Base-by-base conservation (phyloP, 2,797 vertebrate species). In the Schizopygopsis pylzovi region DNA sequence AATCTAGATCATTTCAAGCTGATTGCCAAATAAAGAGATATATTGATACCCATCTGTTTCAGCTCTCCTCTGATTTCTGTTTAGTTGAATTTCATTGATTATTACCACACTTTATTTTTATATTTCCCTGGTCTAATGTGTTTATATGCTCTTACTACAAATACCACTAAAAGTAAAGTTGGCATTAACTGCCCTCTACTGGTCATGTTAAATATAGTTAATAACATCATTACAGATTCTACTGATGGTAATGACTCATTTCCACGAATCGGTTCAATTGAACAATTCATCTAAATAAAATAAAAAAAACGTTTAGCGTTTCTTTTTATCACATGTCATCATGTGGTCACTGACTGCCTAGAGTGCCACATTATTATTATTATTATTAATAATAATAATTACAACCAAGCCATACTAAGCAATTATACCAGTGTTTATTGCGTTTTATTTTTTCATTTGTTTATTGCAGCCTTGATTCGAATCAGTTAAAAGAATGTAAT, bases 11-110 rank as follows among this genome's bases (percentile, higher is more conserved):
- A 95, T 95, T 94, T 96, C 93, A 95, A 95, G 95, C 94, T 96
- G 95, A 95, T 96, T 95, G 94, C 95, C 95, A 95, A 96, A 96
- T 95, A 95, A 96, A 95, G 95, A 95, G 89, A 88, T 90, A 89
- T 89, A 90, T 89, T 90, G 88, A 89, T 90, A 86, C 86, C 85
- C 63, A 91, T 80, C 59, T 73, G 63, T 82, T 86, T 90, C 83
- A 86, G 13, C 1, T 79, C 85, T 79, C 90, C 63, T 85, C 22
- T 79, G 12, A 85, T 70, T 76, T 81, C 22, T 61, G 3, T 67
- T 18, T 43, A 41, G 45, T 63, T 61, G 2, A 39, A 8, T 22
- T 79, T 59, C 33, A 16, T 49, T 81, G 59, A 22, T 70, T 33
- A 25, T 56, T 43, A 25, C 2, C 20, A 63, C 20, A 3, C 2